A percentile compares a stretch with the other conserved stretches of the same genome.
phyloP scores from a whole-genome alignment of 2,113 vertebrate genomes.

The Lampris incognitus region DNA sequence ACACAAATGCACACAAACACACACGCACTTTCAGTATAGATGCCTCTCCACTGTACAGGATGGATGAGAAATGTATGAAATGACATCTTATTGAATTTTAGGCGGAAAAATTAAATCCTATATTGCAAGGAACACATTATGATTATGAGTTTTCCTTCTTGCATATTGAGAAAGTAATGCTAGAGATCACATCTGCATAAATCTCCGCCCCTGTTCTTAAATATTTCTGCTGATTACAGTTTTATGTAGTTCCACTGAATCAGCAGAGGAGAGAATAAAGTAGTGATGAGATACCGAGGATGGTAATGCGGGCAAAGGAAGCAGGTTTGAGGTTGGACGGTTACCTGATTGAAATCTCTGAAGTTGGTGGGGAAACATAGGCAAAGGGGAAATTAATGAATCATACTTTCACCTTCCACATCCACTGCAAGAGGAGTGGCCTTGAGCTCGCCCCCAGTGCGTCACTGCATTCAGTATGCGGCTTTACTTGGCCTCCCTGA shows the following conservation, averaged over 20 bases:
- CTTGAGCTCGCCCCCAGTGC: no score
- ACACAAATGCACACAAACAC: constrained; percentile 18
- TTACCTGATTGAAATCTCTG: no score
- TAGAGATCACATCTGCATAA: background rate
- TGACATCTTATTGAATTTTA: constrained; percentile 62
- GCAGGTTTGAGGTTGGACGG: background rate
- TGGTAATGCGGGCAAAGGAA: background rate
- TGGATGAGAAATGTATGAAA: constrained; percentile 74
- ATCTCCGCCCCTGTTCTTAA: background rate
- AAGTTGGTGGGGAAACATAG: no score
- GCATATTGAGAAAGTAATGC: constrained; percentile 44
- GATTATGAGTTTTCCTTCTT: constrained; percentile 51
- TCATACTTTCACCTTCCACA: no score
- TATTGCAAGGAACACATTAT: constrained; percentile 60
- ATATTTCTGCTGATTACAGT: constrained; percentile 7
- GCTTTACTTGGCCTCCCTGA: no score
- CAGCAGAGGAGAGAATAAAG: constrained; percentile 17
- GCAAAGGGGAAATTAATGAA: no score
- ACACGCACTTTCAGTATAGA: constrained; percentile 18
- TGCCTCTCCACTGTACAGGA: constrained; percentile 56
- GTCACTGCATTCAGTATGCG: no score
- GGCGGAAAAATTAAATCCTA: constrained; percentile 71
- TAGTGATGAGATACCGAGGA: background rate
- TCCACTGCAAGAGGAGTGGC: no score
- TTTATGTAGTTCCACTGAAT: background rate